Conservation (phyloP, 1,140 invertebrate genomes). For the Planococcus citri region DNA sequence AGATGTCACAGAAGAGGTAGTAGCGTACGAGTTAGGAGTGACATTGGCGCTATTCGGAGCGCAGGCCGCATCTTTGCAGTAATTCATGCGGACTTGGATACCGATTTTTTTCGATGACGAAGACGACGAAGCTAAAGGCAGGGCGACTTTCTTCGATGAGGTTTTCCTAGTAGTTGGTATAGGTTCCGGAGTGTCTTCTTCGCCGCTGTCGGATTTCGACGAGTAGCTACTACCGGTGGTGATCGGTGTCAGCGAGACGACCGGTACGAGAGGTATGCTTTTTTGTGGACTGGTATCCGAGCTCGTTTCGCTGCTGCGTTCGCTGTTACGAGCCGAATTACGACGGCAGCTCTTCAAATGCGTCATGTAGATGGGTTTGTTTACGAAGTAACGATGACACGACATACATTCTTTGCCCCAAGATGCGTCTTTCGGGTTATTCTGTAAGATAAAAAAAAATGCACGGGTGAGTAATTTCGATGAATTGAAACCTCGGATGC, state of each 20-base stretch:
- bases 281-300: background rate
- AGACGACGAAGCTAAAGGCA: background rate
- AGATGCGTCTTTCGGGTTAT: background rate
- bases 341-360: background rate
- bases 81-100: conserved; percentile 25
- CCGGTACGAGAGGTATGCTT: background rate
- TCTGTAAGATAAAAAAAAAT: background rate
- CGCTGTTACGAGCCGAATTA: background rate
- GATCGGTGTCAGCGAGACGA: background rate
- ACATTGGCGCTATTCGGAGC: background rate
- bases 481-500: no score
- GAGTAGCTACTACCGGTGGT: background rate
- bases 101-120: conserved; percentile 23
- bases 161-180: conserved; percentile 9
- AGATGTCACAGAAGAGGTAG: background rate
- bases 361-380: background rate
- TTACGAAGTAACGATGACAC: background rate
- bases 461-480: no score
- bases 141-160: background rate
- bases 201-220: background rate
- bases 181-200: background rate
- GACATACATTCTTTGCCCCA: background rate
- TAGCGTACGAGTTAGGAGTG: background rate
- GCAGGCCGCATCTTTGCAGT: conserved; percentile 14
- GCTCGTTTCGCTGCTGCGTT: background rate